Percentiles rank a stretch among this genome's conserved stretches.
Evolutionary conservation across 1,140 invertebrate species (phyloP).

Genomic region (Papilio polytes): DNA sequence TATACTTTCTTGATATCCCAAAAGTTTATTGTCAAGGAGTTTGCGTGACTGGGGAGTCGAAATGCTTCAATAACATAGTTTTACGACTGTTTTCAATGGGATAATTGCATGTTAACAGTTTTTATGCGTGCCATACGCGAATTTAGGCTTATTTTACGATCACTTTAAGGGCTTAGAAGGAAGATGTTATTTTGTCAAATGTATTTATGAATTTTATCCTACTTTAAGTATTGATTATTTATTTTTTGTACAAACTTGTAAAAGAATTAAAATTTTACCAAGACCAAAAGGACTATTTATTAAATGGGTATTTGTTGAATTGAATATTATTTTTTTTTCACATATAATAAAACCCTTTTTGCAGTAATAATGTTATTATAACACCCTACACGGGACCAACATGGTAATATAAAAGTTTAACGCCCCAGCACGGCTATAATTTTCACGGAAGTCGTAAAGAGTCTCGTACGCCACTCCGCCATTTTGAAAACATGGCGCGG

Average conservation of each 20-base stretch:
- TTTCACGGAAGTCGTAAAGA: slow-evolving; percentile 60
- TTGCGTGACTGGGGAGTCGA: slow-evolving; percentile 14
- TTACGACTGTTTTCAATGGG: slow-evolving; percentile 23
- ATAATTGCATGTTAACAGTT: slow-evolving; percentile 36
- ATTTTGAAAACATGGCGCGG: slow-evolving; percentile 56
- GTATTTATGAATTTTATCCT: neutral
- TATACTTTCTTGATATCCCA: slow-evolving; percentile 2
- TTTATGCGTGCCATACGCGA: slow-evolving; percentile 30
- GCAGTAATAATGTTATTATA: slow-evolving; percentile 50
- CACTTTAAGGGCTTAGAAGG: slow-evolving; percentile 4
- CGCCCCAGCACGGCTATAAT: slow-evolving; percentile 55
- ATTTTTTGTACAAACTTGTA: neutral
- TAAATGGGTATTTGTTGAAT: neutral
- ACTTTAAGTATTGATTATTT: neutral
- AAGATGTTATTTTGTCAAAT: neutral
- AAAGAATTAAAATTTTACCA: neutral
- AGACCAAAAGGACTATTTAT: neutral
- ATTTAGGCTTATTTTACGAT: slow-evolving; percentile 24
- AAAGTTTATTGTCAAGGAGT: slow-evolving; percentile 22
- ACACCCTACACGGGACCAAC: slow-evolving; percentile 43
- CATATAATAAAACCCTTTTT: slow-evolving; percentile 39
- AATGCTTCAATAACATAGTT: slow-evolving; percentile 31
- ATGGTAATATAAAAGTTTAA: slow-evolving; percentile 60
- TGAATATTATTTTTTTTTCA: neutral
- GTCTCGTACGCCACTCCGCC: slow-evolving; percentile 50